Base-by-base conservation (phyloP, 2,797 vertebrate genomes). In the Crocidura indochinensis region DNA sequence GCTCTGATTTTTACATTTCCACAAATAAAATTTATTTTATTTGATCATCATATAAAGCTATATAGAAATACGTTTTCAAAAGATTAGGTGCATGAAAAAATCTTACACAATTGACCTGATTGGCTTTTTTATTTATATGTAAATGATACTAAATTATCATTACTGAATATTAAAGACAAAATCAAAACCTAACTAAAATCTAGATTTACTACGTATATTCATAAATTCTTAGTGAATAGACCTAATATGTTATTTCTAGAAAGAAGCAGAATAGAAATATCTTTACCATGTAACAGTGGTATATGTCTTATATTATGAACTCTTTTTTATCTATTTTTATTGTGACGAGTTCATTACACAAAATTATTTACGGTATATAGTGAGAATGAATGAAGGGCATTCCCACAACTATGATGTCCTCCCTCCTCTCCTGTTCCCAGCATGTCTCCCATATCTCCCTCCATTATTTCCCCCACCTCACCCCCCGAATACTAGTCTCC, bases 1-100 rank as follows among this genome's bases (percentile, higher is more conserved):
- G 1, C 1, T 72, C 82, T 79, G 27, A 38, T 77, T 1, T 73
- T 64, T 77, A 91, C 72, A 49, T 81, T 1, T 93, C 65, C 87
- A 38, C 10, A 78, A 87, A 80, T 60, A 80, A 93, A 91, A 87
- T 24, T 3, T 14, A 68, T 71, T 95, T 80, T 78, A 67, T 87
- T 94, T 64, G 10, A 29, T 19, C 1, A 53, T 75, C 6, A 73
- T 29, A 11, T 24, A 4, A 51, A 84, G 31, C 6, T 60, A 68
- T 79, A 17, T 72, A 2, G 44, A 79, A 91, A 29, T 68, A 82
- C 64, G 8, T 19, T 81, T 79, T 8, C 53, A 87, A 84, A 89
- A 44, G 67, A 47, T 75, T 14, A 9, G 20, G 12, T 82, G 26
- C 86, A 47, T 47, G 24, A 60, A 82, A 85, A 83, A 60, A 0